Conservation (phyloP, 2,888 invertebrate genomes). For the Zeuzera pyrina region DNA sequence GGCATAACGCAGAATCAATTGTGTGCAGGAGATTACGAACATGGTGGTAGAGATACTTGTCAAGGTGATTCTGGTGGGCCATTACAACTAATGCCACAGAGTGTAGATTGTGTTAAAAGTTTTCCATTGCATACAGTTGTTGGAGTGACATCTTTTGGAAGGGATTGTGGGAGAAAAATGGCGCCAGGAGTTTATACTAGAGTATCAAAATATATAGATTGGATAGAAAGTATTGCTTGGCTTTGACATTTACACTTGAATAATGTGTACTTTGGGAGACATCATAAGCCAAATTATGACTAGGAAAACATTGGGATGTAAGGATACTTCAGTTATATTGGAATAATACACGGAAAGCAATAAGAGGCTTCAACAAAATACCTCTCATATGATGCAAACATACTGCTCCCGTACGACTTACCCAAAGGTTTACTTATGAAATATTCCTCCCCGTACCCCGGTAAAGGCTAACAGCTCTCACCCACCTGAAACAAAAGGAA, state of each 20-base stretch:
- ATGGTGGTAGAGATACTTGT: conserved; percentile 62
- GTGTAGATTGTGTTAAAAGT: conserved; percentile 42
- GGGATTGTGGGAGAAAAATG: conserved; percentile 64
- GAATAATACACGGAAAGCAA: no score
- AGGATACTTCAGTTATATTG: no score
- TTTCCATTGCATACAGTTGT: conserved; percentile 60
- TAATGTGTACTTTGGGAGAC: no score
- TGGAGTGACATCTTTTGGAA: conserved; percentile 69
- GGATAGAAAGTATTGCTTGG: conserved; percentile 69
- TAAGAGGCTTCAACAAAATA: no score
- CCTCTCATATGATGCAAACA: no score
- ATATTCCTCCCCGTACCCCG: conserved; percentile 18
- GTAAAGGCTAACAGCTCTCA: conserved; percentile 36
- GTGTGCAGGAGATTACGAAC: conserved; percentile 59
- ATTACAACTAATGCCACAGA: conserved; percentile 47
- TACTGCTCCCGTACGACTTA: no score
- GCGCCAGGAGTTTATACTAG: conserved; percentile 68
- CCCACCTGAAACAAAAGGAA: conserved; percentile 56
- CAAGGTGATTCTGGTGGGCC: conserved; percentile 69
- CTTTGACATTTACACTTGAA: no score
- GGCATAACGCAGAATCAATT: conserved; percentile 51
- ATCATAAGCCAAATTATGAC: no score
- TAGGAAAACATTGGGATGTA: no score
- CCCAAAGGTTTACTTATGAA: conserved; percentile 20
- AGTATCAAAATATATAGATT: conserved; percentile 55